Conservation (phyloP, 2,113 vertebrate genomes). For the Corythaixoides concolor region DNA sequence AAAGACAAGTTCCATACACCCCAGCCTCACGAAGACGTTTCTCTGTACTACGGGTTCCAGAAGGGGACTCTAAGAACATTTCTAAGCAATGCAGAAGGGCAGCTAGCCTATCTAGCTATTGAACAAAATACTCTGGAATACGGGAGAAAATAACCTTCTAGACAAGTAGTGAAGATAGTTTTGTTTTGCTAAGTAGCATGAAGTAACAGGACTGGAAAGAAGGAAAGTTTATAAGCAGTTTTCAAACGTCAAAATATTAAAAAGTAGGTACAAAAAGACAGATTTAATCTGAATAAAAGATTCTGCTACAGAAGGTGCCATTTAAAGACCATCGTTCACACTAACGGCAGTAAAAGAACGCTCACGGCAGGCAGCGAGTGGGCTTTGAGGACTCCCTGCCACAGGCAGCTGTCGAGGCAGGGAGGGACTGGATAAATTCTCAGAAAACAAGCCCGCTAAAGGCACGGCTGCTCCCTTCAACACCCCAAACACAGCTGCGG, state of each 20-base stretch:
- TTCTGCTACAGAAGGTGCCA: not conserved
- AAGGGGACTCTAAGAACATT: not conserved
- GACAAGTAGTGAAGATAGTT: not conserved
- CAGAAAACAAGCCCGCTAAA: not conserved
- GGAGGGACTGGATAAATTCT: not conserved
- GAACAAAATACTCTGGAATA: not conserved
- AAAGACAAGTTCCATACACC: not conserved
- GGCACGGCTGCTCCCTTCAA: not conserved
- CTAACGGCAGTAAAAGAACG: not conserved
- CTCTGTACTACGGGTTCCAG: accelerated
- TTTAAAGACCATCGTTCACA: not conserved
- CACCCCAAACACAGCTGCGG: not conserved
- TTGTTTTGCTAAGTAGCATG: not conserved
- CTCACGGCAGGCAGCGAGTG: not conserved
- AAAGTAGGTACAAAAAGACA: not conserved
- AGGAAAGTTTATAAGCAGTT: not conserved
- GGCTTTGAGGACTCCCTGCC: not conserved
- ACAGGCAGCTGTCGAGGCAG: not conserved
- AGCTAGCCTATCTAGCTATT: not conserved
- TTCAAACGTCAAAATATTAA: not conserved
- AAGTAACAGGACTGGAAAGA: not conserved
- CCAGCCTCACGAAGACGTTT: not conserved
- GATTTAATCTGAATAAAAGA: not conserved
- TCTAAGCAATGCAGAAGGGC: not conserved
- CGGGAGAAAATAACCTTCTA: not conserved